Conservation (phyloP, 2,888 invertebrate species). For the Magallana nippona region DNA sequence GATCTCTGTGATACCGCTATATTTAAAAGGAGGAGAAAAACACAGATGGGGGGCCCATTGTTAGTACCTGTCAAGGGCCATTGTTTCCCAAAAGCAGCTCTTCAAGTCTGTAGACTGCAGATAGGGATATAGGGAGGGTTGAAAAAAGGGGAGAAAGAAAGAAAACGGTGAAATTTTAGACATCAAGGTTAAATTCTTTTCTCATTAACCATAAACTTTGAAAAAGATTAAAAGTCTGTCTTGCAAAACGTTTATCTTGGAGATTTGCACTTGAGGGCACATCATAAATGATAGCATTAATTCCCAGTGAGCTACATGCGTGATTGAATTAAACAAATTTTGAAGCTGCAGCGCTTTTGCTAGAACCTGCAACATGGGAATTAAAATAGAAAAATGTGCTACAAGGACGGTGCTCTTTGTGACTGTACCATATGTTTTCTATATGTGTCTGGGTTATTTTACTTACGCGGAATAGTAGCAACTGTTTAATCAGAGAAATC, state of each 20-base stretch:
- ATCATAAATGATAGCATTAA: constrained; percentile 32
- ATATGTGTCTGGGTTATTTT: constrained; percentile 2
- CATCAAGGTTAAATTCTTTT: constrained; percentile 29
- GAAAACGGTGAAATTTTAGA: constrained; percentile 9
- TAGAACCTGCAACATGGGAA: background rate
- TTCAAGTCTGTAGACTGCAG: no score
- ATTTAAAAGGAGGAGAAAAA: background rate
- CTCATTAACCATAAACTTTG: constrained; percentile 31
- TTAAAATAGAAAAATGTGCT: no score
- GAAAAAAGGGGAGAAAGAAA: background rate
- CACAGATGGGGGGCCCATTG: no score
- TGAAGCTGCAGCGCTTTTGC: background rate
- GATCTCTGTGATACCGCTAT: background rate
- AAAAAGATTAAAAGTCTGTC: constrained; percentile 24
- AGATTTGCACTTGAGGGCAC: background rate
- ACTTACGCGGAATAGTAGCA: background rate
- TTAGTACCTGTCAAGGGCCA: no score
- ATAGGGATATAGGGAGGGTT: background rate
- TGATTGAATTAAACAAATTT: background rate
- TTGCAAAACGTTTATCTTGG: constrained; percentile 13
- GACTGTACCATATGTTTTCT: constrained; percentile 12
- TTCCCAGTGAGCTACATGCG: background rate
- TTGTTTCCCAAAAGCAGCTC: no score
- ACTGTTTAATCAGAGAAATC: constrained; percentile 33
- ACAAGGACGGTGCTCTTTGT: background rate